These are phyloP conservation scores for Aphis craccivora DNA, from an alignment of 1,140 invertebrate genomes.

Conservation along the genomic window DNA sequence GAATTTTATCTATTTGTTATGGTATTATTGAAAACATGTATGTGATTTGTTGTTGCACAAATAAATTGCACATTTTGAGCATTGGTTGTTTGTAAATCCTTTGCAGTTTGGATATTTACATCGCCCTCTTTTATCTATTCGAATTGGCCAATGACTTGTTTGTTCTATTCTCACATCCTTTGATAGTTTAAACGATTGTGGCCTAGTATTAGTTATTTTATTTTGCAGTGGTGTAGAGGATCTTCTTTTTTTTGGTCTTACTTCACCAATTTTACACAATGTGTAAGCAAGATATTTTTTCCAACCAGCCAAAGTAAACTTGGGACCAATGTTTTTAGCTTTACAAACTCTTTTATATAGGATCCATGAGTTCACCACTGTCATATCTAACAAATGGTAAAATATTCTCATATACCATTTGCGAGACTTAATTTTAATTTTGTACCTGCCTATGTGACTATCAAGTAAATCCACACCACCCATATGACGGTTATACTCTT, in stretches of 20 bases:
- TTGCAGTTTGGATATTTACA: too few relatives aligned
- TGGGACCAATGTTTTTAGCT: not conserved
- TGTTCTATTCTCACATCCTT: too few relatives aligned
- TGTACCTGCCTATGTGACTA: constrained; percentile 61
- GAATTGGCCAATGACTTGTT: too few relatives aligned
- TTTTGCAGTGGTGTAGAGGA: too few relatives aligned
- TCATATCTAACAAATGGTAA: constrained; percentile 62
- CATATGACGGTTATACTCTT: constrained; percentile 61
- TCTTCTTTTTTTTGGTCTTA: not conserved
- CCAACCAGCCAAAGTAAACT: not conserved
- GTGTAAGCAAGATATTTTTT: not conserved
- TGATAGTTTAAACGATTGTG: too few relatives aligned
- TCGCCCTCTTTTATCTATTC: too few relatives aligned
- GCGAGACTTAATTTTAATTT: constrained; percentile 62
- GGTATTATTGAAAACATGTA: too few relatives aligned
- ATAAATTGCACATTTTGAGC: too few relatives aligned
- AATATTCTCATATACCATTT: constrained; percentile 63
- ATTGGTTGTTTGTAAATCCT: too few relatives aligned
- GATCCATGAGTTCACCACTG: constrained; percentile 62
- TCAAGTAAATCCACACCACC: constrained; percentile 63
- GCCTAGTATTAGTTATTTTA: too few relatives aligned
- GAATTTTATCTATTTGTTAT: too few relatives aligned
- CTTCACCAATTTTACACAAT: not conserved
- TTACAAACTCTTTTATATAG: constrained; percentile 60
- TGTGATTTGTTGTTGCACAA: too few relatives aligned